Base-by-base conservation (phyloP, 2,888 invertebrate species). In the Andricus quercusramuli region DNA sequence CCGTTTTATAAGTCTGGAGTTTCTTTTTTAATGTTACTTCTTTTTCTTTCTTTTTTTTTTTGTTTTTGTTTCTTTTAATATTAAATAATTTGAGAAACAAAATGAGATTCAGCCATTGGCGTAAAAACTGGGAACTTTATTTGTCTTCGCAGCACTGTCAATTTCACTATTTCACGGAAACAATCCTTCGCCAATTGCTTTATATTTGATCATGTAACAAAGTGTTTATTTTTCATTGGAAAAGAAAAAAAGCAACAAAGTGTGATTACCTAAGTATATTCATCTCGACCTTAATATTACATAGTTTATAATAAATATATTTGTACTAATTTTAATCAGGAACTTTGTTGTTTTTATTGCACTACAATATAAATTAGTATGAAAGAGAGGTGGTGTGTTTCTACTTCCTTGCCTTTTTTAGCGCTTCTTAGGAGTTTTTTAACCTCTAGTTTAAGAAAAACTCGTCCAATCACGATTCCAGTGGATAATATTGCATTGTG, bases 281-380 rank as follows among this genome's bases (percentile, higher is more conserved):
- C 84, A 82, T 86, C 84, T 85, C 83, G 86, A 85, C 83, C 56
- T 82, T 85, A 88, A 88, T 86, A 85, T 83, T 84, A 85, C 83
- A 79, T 86, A 88, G 86, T 87, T 86, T 84, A 85, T 87, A 87
- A 88, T 88, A 86, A 87, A 88, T 86, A 89, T 88, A 88, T 89
- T 89, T 89, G 88, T 89, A 89, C 86, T 88, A 88, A 88, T 89
- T 89, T 89, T 86, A 88, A 88, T 88, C 85, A 88, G 86, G 86
- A 87, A 86, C 87, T 88, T 87, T 86, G 86, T 89, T 88, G 86
- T 88, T 88, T 89, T 89, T 85, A 88, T 87, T 86, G 86, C 85
- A 88, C 85, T 86, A 87, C 84, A 83, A 85, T 84, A 86, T 87
- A 86, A 86, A 86, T 86, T 85, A 88, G 85, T 74, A 51, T 51